phyloP scores from a whole-genome alignment of 2,113 vertebrate species.

The Callipepla californica region DNA sequence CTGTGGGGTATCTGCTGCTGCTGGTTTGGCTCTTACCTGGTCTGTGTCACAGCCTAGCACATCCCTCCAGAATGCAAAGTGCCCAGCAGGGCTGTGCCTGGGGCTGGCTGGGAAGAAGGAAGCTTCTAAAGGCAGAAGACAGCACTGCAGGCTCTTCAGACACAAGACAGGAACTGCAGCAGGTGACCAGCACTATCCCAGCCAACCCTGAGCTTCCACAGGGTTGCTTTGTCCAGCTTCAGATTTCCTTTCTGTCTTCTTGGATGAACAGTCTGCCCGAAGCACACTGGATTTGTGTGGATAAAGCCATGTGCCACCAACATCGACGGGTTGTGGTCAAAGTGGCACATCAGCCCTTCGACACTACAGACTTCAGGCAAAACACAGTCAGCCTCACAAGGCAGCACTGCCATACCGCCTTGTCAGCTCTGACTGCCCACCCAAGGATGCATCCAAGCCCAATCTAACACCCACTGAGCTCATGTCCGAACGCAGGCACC shows the following conservation, averaged over 20 bases:
- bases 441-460: neutral
- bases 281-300: neutral
- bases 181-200: neutral
- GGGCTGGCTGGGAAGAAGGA: neutral
- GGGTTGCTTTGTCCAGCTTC: neutral
- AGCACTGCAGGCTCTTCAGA: constrained; percentile 6
- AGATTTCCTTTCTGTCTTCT: neutral
- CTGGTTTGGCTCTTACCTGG: neutral
- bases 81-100: neutral
- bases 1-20: neutral
- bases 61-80: neutral
- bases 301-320: neutral
- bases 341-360: constrained; percentile 9
- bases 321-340: neutral
- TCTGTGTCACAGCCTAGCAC: neutral
- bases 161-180: neutral
- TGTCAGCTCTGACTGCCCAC: neutral
- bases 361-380: neutral
- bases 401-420: neutral
- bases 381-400: neutral
- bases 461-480: neutral
- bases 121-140: neutral
- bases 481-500: neutral
- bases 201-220: neutral
- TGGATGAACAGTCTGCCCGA: neutral